These are phyloP conservation scores for Diorhabda elongata DNA, from an alignment of 1,140 invertebrate genomes.

Conservation along the genomic window DNA sequence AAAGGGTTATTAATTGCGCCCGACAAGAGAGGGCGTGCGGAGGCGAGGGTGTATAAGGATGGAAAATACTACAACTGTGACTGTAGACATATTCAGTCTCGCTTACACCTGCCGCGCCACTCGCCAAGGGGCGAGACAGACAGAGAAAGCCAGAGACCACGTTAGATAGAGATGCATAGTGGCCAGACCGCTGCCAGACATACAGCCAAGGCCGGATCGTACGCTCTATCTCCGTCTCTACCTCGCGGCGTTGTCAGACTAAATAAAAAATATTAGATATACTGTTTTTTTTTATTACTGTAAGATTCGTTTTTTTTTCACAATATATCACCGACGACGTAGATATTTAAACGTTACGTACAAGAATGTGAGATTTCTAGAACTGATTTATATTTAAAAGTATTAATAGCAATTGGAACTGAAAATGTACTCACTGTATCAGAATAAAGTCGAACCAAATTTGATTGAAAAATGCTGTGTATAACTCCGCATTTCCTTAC, in stretches of 20 bases:
- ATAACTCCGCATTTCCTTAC: no score
- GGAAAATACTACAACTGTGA: not conserved
- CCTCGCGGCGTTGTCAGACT: not conserved
- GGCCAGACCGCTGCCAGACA: conserved; percentile 28
- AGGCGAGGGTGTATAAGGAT: not conserved
- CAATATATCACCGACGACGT: no score
- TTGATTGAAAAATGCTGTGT: no score
- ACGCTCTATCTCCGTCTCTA: not conserved
- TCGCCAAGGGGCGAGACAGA: conserved; percentile 5
- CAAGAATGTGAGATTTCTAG: no score
- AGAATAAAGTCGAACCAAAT: no score
- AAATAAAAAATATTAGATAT: not conserved
- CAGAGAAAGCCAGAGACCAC: not conserved
- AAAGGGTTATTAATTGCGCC: conserved; percentile 2
- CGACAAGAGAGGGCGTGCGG: not conserved
- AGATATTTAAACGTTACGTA: no score
- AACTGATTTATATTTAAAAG: no score
- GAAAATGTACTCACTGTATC: no score
- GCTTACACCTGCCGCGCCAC: not conserved
- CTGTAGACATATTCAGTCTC: not conserved
- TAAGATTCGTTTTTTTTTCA: no score
- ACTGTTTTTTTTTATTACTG: no score
- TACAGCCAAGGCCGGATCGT: conserved; percentile 25
- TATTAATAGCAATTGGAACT: no score
- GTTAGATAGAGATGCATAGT: not conserved